Base-by-base conservation (phyloP, 1,140 invertebrate species). In the Agrilus planipennis region DNA sequence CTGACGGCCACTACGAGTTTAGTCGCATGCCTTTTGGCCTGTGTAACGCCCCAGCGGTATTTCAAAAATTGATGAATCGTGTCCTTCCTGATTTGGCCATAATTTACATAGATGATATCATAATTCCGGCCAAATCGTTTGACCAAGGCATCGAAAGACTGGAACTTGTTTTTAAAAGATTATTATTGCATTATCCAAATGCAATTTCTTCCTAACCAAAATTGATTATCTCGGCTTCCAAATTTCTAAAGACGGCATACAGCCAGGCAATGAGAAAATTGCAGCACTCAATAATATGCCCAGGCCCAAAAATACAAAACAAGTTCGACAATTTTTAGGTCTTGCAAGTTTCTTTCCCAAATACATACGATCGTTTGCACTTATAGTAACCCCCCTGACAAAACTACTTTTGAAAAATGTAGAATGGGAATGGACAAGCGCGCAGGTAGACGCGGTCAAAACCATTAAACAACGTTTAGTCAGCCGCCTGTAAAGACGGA, bases 11-110 rank as follows among this genome's bases (percentile, higher is more conserved):
- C 30, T 70, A 63, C 39, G 65, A 69, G 43, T 68, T 57, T 42
- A 28, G 48, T 0, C 44, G 50, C 35, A 48, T 66, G 39, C 65
- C 65, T 10, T 67, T 63, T 50, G 66, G 67, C n/a, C 38, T 70
- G 2, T 47, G 40, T 12, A 65, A 61, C 40, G 51, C 61, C 0
- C 57, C 65, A 0, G 40, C 54, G 2, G 27, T 39, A 5, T 37
- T 47, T 29, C 23, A 27, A 27, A 27, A 12, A 27, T 27, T n/a
- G n/a, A n/a, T n/a, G n/a, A n/a, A n/a, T n/a, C n/a, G n/a, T n/a
- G n/a, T n/a, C n/a, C n/a, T n/a, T n/a, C n/a, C n/a, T n/a, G n/a
- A n/a, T n/a, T n/a, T n/a, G n/a, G n/a, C n/a, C n/a, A n/a, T n/a
- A n/a, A n/a, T 27, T 27, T 9, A n/a, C n/a, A n/a, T n/a, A n/a